Evolutionary conservation across 1,140 invertebrate species (phyloP).

Genomic region (Sitobion miscanthi): DNA sequence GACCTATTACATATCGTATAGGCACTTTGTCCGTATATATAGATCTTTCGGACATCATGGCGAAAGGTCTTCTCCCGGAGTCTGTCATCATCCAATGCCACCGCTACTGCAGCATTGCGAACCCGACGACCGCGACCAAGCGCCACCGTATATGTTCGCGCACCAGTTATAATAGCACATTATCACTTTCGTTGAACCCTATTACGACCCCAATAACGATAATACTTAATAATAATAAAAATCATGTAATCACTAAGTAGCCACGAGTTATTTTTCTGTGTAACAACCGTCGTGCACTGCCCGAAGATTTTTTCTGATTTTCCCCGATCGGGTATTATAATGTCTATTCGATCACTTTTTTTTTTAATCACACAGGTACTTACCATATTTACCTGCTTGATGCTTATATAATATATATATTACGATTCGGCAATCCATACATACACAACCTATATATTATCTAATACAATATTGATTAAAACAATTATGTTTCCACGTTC

Average conservation of each 20-base stretch:
- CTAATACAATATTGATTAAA: too few relatives aligned
- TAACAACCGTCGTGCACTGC: not conserved
- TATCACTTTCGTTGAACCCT: slow-evolving; percentile 1
- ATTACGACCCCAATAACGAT: not conserved
- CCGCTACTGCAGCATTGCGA: not conserved
- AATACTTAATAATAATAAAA: not conserved
- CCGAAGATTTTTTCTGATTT: not conserved
- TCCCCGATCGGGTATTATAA: not conserved
- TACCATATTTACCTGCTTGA: too few relatives aligned
- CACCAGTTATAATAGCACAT: not conserved
- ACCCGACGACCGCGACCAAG: not conserved
- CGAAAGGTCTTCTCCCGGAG: slow-evolving; percentile 39
- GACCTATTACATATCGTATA: not conserved
- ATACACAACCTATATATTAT: too few relatives aligned
- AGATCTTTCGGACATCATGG: not conserved
- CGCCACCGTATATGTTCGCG: not conserved
- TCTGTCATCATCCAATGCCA: not conserved
- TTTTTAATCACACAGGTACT: too few relatives aligned
- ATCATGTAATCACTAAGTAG: not conserved
- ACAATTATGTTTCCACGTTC: too few relatives aligned
- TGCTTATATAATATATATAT: too few relatives aligned
- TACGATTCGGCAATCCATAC: too few relatives aligned
- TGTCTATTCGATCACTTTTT: not conserved
- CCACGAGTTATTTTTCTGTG: not conserved
- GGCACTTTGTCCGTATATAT: not conserved